Evolutionary conservation across 1,140 invertebrate genomes (phyloP), one percentile per base, ranked within the genome.

Genomic region (Lithobius niger): DNA sequence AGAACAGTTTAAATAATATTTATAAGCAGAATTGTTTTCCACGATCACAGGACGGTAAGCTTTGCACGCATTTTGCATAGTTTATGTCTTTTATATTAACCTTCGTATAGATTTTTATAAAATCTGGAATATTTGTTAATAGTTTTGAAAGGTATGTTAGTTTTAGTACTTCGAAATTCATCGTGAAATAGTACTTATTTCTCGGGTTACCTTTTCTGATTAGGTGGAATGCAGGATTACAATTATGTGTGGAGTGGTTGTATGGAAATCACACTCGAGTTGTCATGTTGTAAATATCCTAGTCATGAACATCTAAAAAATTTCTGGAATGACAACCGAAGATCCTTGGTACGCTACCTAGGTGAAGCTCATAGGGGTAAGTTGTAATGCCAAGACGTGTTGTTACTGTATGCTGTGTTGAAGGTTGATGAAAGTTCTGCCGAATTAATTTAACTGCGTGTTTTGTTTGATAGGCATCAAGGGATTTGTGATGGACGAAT

Each of bases 201-300:
- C 6, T n/a, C 27, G 15, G 15, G 18, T 6, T 26, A 59, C 65
- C 15, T 58, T 13, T 45, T 10, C 43, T 36, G 56, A 51, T 22
- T 57, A 76, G 72, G 71, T 21, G 79, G 78, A 60, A 91, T 92
- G 87, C 94, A 98, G 75, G 96, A 99, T 69, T 99, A 89, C 72
- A 98, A 98, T 70, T 99, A 99, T 67, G 79, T 97, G 15, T 89
- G 88, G 82, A 92, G 91, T 64, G 95, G 94, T 47, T 96, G 92
- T 68, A 97, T 99, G 88, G 96, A 99, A 75, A 82, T 98, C 18
- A 99, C 96, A 0, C 71, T 99, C 31, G 96, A 99, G 70, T 79
- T 99, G 47, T 94, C 92, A 0, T 99, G 96, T 72, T 93, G 88
- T 72, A 99, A 98, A 74, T 97, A 86, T 71, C 95, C 95, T 0